Percentiles rank a stretch among this genome's conserved stretches.
These are phyloP conservation scores for Dastarcus helophoroides DNA, from an alignment of 2,888 invertebrate genomes.

Conservation along the genomic window DNA sequence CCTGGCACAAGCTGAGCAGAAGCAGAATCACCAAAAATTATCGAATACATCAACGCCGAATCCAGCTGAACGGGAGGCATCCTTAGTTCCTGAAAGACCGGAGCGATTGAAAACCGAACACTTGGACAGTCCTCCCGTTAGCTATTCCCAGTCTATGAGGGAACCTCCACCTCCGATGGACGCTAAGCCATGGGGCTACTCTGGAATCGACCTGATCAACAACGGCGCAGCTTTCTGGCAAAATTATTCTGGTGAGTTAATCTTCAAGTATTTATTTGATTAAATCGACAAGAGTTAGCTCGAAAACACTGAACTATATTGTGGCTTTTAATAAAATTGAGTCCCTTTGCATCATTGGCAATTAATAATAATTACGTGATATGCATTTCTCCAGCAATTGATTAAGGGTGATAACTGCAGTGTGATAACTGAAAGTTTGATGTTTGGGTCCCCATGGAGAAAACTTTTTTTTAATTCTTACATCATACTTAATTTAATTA, in stretches of 20 bases:
- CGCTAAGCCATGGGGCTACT: conserved; percentile 53
- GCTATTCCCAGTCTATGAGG: conserved; percentile 21
- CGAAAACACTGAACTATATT: no score
- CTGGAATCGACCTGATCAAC: conserved; percentile 70
- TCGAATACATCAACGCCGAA: conserved; percentile 14
- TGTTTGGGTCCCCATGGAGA: no score
- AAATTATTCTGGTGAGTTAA: conserved; percentile 72
- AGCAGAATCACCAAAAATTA: conserved; percentile 22
- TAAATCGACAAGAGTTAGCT: no score
- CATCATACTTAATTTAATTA: no score
- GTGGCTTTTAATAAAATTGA: no score
- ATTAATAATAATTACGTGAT: no score
- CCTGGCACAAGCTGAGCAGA: conserved; percentile 22
- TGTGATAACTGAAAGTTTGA: no score
- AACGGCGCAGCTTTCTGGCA: conserved; percentile 83
- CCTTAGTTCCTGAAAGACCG: conserved; percentile 15
- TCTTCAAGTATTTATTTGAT: no score
- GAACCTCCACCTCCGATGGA: conserved; percentile 37
- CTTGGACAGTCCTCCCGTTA: conserved; percentile 20
- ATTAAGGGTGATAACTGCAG: no score
- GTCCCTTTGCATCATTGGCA: no score
- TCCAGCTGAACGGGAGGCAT: conserved; percentile 19
- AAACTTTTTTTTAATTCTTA: no score
- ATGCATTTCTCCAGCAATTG: no score
- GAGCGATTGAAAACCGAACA: conserved; percentile 26